These are phyloP conservation scores for Leucophenga maculata DNA, from an alignment of 2,888 invertebrate genomes.

Conservation along the genomic window DNA sequence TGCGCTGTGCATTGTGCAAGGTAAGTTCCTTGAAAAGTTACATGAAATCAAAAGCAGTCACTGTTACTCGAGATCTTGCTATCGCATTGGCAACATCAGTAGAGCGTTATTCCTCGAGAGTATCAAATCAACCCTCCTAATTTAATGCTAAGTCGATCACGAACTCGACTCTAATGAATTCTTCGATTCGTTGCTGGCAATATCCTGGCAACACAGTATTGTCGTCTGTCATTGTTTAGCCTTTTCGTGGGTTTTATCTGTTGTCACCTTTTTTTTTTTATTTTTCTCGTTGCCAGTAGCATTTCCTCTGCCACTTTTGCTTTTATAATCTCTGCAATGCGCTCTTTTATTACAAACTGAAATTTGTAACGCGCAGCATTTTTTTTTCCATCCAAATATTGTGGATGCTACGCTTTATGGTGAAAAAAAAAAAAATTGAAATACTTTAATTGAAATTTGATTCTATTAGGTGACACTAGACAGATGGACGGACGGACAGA, in stretches of 20 bases:
- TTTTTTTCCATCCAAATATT: conserved; percentile 28
- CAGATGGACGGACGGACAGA: conserved; percentile 28
- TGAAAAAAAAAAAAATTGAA: conserved; percentile 37
- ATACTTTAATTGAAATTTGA: conserved; percentile 70
- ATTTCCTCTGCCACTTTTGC: conserved; percentile 50
- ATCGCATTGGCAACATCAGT: conserved; percentile 3
- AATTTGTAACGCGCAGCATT: conserved; percentile 35
- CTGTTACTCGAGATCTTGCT: neutral
- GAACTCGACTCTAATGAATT: conserved; percentile 49
- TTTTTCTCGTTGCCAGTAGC: conserved; percentile 19
- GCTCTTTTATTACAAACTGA: conserved; percentile 32
- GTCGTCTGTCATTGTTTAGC: conserved; percentile 49
- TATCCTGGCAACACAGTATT: conserved; percentile 23
- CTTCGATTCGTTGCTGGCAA: conserved; percentile 30
- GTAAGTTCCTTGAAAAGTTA: conserved; percentile 21
- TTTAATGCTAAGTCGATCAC: conserved; percentile 41
- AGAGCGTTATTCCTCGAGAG: neutral
- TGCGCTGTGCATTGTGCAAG: conserved; percentile 5
- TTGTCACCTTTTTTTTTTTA: conserved; percentile 53
- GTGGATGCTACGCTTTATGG: conserved; percentile 9
- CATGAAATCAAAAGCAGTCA: conserved; percentile 5
- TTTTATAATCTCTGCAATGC: conserved; percentile 45
- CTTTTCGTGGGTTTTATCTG: conserved; percentile 55
- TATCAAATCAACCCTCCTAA: conserved; percentile 63
- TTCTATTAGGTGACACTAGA: conserved; percentile 59